Base-by-base conservation (phyloP, 2,888 invertebrate genomes). In the Cataglyphis albicans region DNA sequence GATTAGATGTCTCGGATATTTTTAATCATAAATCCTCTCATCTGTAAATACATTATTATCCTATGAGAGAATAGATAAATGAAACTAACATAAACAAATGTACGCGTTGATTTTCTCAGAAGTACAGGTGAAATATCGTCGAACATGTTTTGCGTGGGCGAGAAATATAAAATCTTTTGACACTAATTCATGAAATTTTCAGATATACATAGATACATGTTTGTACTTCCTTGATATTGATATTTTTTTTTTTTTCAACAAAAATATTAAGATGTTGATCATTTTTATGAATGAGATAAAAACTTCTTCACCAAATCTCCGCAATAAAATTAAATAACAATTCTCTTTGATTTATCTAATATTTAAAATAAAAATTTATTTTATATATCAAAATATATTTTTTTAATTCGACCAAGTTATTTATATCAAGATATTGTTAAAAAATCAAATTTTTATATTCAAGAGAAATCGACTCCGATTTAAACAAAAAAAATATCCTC, bases 361-460 rank as follows among this genome's bases (percentile, higher is more conserved):
- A 29, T 59, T 59, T 7, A 59, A 57, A 59, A 57, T 21, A 57
- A 12, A 12, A 57, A 3, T 57, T 57, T 57, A 57, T 21, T 57
- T 57, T 5, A n/a, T n/a, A n/a, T n/a, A 57, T 21, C 10, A 10
- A 57, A 5, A 57, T 21, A 57, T 1, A 21, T 52, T 44, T 52
- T 29, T n/a, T 6, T 48, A 52, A 57, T 57, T 57, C 18, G 18
- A 61, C 4, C 41, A 41, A 41, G 12, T 41, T 41, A 15, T 12
- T 44, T 12, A 12, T 32, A 7, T 0, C 10, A 25, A 38, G 64
- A 18, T n/a, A 48, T 18, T 29, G 25, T n/a, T 15, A 18, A 21
- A 12, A 25, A 35, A 75, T 4, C 6, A 25, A n/a, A 12, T 48
- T 76, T 68, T 76, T 68, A 57, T 41, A 25, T 38, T 41, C 12